Evolutionary conservation across 2,888 invertebrate genomes (phyloP), one percentile per base, ranked within the genome.

Genomic region (Cosmorhoe ocellata): DNA sequence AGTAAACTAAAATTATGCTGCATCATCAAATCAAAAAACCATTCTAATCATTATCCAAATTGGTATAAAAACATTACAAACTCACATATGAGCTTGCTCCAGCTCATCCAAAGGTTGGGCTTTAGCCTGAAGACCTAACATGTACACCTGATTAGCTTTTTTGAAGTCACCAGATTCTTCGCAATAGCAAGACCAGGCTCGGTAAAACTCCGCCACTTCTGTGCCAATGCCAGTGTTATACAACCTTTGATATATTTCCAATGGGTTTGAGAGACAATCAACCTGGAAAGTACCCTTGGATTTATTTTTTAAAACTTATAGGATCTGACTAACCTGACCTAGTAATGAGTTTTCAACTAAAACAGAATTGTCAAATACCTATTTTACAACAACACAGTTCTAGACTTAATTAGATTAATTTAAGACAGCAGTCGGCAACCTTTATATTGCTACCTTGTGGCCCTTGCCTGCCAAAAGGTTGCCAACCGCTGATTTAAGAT

Each of bases 121-220:
- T 27, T 92, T 91, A 42, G 93, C 93, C 37, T 93, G 91, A 33
- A 96, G 90, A 0, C 98, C 98, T 61, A 94, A 84, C 69, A 93
- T 91, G 73, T 95, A 96, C 14, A 98, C 93, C 65, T 94, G 92
- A 79, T 97, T 95, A 0, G 98, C 98, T 70, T 93, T 93, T 72
- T 95, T 95, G 66, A 93, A 94, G 87, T 98, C 96, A 18, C 95
- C 95, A 37, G 92, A 91, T 60, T 94, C 93, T 79, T 98, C 98
- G 67, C 96, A 93, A 67, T 96, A 95, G 73, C 95, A 95, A 0
- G 98, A 96, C 97, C 98, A 98, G 8, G 95, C 95, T 63, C 95
- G 93, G 76, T 98, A 98, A 74, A 98, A 94, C 64, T 95, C 94
- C 0, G 97, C 94, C 58, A 96, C 93, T 83, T 94, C 94, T 22